These are phyloP conservation scores for Thymallus thymallus DNA, from an alignment of 2,113 vertebrate genomes.

Conservation along the genomic window DNA sequence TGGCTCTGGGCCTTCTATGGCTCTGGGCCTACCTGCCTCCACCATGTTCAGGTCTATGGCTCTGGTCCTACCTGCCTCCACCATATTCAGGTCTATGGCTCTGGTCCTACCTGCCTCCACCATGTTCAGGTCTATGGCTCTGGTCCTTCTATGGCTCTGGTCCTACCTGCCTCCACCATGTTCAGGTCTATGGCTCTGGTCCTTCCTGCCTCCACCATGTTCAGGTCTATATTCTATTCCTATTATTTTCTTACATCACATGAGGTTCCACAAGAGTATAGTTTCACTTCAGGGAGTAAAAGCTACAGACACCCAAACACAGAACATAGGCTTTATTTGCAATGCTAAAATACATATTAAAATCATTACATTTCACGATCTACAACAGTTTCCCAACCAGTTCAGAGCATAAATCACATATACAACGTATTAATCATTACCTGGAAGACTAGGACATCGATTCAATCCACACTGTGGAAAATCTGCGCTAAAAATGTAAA, in stretches of 20 bases:
- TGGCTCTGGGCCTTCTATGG: too few species aligned
- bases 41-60: background rate
- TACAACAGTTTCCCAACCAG: background rate
- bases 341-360: slow-evolving; percentile 2
- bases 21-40: background rate
- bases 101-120: background rate
- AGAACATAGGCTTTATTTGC: too few species aligned
- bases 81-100: background rate
- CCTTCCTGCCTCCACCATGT: background rate
- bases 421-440: background rate
- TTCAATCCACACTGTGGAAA: too few species aligned
- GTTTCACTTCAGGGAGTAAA: slow-evolving; percentile 17
- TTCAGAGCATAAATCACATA: background rate
- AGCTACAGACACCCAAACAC: background rate
- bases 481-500: too few species aligned
- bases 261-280: slow-evolving; percentile 32
- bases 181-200: too few species aligned
- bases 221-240: slow-evolving; percentile 33
- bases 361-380: background rate
- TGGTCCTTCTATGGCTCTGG: too few species aligned
- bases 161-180: background rate
- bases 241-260: slow-evolving; percentile 4
- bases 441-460: background rate
- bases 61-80: background rate
- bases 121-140: slow-evolving; percentile 7